Conservation (phyloP, 2,888 invertebrate genomes). For the Drosophila demipolita region DNA sequence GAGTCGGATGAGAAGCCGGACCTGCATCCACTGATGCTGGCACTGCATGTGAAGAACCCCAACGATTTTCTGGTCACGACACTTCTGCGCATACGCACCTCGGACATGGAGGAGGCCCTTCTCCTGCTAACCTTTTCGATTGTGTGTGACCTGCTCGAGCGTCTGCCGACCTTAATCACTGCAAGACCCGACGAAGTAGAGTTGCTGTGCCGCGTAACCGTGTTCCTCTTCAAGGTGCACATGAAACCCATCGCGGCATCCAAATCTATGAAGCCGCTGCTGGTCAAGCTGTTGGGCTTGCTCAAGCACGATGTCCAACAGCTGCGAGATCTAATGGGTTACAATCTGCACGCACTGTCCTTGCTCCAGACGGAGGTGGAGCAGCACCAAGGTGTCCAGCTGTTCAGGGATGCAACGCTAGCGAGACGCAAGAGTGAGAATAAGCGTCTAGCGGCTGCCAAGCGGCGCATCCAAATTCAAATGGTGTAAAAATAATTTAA, state of each 20-base stretch:
- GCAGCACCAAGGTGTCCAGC: constrained; percentile 89
- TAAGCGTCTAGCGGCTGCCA: constrained; percentile 74
- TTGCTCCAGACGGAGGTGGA: constrained; percentile 92
- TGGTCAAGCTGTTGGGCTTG: constrained; percentile 72
- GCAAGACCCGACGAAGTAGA: constrained; percentile 90
- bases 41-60: constrained; percentile 89
- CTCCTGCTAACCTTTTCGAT: constrained; percentile 93
- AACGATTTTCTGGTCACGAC: constrained; percentile 93
- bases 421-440: constrained; percentile 88
- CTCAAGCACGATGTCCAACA: constrained; percentile 76
- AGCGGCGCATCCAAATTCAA: constrained; percentile 77
- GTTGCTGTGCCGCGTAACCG: constrained; percentile 90
- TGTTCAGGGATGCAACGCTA: constrained; percentile 91
- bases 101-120: constrained; percentile 96
- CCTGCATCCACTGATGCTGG: constrained; percentile 93
- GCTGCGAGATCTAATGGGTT: constrained; percentile 92
- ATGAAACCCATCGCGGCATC: constrained; percentile 92
- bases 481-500: constrained; percentile 48
- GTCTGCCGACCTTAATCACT: constrained; percentile 89
- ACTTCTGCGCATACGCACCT: constrained; percentile 91
- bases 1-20: constrained; percentile 81
- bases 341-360: constrained; percentile 93
- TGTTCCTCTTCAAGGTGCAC: constrained; percentile 92
- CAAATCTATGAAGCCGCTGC: constrained; percentile 87
- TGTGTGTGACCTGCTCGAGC: constrained; percentile 91